phyloP scores from a whole-genome alignment of 1,140 invertebrate genomes.

The Drosophila saltans region DNA sequence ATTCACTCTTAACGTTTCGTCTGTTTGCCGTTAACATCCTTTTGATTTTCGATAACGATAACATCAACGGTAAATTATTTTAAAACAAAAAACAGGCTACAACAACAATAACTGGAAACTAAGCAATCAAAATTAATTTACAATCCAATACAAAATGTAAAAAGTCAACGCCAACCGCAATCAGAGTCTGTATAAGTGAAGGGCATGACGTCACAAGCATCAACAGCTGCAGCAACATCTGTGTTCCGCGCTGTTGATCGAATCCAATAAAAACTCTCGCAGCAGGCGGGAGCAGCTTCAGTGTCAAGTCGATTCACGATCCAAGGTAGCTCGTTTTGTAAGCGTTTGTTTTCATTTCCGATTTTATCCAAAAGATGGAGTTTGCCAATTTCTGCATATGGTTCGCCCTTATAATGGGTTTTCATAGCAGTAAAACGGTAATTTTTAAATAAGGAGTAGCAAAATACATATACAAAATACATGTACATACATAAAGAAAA shows the following conservation, averaged over 20 bases:
- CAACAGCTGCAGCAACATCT: slow-evolving; percentile 38
- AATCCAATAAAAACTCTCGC: slow-evolving; percentile 54
- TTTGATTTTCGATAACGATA: background rate
- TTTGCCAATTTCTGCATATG: background rate
- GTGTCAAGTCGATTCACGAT: slow-evolving; percentile 29
- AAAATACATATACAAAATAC: background rate
- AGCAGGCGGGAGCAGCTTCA: slow-evolving; percentile 37
- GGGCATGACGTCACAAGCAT: slow-evolving; percentile 72
- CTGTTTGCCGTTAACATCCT: background rate
- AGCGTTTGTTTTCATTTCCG: too few relatives aligned
- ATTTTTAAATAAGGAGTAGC: background rate
- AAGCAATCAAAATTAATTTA: slow-evolving; percentile 54
- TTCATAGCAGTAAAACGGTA: slow-evolving; percentile 51
- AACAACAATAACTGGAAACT: slow-evolving; percentile 29
- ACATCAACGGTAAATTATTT: background rate
- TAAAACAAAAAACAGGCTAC: background rate
- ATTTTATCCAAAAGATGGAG: background rate
- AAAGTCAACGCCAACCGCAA: slow-evolving; percentile 29
- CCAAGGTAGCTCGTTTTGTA: background rate
- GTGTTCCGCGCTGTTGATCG: slow-evolving; percentile 19
- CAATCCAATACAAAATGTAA: slow-evolving; percentile 35
- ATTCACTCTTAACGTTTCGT: too few relatives aligned
- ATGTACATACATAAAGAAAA: background rate
- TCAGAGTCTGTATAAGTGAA: slow-evolving; percentile 64
- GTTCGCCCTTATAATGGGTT: background rate